Conservation (phyloP, 1,140 invertebrate species). For the Teleopsis dalmanni region DNA sequence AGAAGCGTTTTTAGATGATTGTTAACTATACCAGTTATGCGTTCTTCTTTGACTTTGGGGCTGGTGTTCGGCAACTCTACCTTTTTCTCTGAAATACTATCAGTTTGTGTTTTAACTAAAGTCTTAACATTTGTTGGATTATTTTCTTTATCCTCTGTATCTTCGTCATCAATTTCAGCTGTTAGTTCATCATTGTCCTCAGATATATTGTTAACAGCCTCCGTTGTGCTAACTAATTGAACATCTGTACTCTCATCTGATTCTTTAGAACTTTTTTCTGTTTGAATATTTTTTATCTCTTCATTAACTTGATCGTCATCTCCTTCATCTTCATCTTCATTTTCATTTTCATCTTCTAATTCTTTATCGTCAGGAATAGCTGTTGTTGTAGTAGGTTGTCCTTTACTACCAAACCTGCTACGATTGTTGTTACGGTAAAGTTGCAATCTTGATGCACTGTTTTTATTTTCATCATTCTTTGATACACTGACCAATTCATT, state of each 20-base stretch:
- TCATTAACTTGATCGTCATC: slow-evolving; percentile 26
- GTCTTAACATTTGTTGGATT: neutral
- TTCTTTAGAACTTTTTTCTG: slow-evolving; percentile 20
- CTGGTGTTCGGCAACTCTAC: neutral
- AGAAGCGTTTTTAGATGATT: slow-evolving; percentile 24
- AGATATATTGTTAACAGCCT: neutral
- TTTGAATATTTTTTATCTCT: slow-evolving; percentile 47
- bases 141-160: neutral
- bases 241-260: neutral
- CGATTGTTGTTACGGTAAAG: too few species aligned
- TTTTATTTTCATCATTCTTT: neutral
- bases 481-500: neutral
- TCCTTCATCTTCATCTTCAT: slow-evolving; percentile 31
- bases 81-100: neutral
- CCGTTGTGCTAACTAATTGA: neutral
- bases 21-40: slow-evolving; percentile 17
- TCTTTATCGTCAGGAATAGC: slow-evolving; percentile 7
- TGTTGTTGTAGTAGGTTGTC: slow-evolving; percentile 19
- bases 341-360: slow-evolving; percentile 11
- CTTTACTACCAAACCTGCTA: too few species aligned
- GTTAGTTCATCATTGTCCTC: neutral
- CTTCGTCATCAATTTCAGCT: slow-evolving; percentile 1
- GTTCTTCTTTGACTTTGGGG: neutral
- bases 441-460: neutral
- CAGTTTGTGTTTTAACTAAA: neutral